Percentiles rank a stretch among this genome's conserved stretches.
phyloP scores from a whole-genome alignment of 2,797 vertebrate species.

The Pogoniulus pusillus region DNA sequence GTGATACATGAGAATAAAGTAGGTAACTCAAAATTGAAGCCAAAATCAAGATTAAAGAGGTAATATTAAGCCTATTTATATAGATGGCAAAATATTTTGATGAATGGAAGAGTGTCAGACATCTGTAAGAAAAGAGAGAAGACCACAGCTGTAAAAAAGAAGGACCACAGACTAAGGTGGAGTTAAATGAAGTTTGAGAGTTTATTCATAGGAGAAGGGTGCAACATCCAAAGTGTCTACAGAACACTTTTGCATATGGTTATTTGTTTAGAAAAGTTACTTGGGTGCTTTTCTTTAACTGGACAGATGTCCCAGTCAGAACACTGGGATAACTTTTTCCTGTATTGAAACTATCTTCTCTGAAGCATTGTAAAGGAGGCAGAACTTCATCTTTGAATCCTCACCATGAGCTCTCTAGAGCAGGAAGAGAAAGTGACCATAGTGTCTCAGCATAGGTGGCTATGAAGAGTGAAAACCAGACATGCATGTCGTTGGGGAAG shows the following conservation, averaged over 20 bases:
- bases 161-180: not conserved
- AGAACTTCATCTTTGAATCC: not conserved
- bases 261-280: not conserved
- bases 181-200: not conserved
- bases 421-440: not conserved
- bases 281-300: not conserved
- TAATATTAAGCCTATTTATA: not conserved
- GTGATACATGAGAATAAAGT: slow-evolving; percentile 43
- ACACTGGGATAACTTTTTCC: fast-evolving
- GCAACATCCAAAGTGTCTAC: not conserved
- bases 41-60: slow-evolving; percentile 37
- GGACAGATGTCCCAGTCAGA: not conserved
- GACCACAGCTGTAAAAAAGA: not conserved
- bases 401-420: not conserved
- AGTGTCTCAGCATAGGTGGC: not conserved
- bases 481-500: not conserved
- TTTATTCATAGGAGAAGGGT: not conserved
- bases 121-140: not conserved
- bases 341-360: not conserved
- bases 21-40: slow-evolving; percentile 24
- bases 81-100: not conserved
- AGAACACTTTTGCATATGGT: not conserved
- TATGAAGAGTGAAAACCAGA: not conserved
- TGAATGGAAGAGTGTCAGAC: not conserved
- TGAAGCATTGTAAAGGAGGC: not conserved